A percentile compares a stretch with the other conserved stretches of the same genome.
These are phyloP conservation scores for Tetraodon nigroviridis DNA, from an alignment of 2,113 vertebrate species.

Conservation along the genomic window DNA sequence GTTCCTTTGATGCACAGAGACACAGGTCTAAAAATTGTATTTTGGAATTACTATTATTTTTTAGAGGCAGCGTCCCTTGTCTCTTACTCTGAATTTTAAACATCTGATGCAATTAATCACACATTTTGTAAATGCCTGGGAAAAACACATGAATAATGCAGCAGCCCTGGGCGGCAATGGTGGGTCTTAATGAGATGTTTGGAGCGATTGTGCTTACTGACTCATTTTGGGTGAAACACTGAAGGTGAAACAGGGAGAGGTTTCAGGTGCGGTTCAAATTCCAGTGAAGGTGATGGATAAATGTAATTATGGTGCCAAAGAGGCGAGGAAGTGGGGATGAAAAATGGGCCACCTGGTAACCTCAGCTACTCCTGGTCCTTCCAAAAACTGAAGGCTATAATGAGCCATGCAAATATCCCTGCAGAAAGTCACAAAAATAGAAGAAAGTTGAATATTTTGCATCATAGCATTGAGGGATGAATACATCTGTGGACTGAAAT, in stretches of 20 bases:
- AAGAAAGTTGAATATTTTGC: not conserved
- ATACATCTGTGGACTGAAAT: not conserved
- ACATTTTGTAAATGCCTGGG: slow-evolving; percentile 39
- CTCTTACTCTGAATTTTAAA: slow-evolving; percentile 50
- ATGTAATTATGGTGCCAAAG: slow-evolving; percentile 30
- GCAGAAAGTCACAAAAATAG: not conserved
- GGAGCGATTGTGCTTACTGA: slow-evolving; percentile 51
- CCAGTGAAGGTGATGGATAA: slow-evolving; percentile 12
- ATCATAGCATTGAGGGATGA: not conserved
- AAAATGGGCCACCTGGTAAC: slow-evolving; percentile 1
- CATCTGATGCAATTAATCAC: slow-evolving; percentile 58
- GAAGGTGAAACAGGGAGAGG: slow-evolving; percentile 14
- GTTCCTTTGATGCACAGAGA: slow-evolving; percentile 12
- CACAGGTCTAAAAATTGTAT: not conserved
- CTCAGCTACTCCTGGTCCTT: slow-evolving; percentile 16
- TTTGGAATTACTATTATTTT: slow-evolving; percentile 23
- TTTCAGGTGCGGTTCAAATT: slow-evolving; percentile 36
- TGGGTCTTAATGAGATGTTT: slow-evolving; percentile 66
- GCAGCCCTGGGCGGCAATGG: slow-evolving; percentile 49
- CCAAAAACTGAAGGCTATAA: slow-evolving; percentile 7
- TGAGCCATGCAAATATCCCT: slow-evolving; percentile 7
- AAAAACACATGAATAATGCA: slow-evolving; percentile 65
- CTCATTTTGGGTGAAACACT: slow-evolving; percentile 32
- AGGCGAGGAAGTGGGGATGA: slow-evolving; percentile 9
- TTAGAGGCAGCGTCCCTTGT: slow-evolving; percentile 27